Percentiles rank a stretch among this genome's conserved stretches.
phyloP scores from a whole-genome alignment of 2,113 vertebrate genomes.

The Isurus oxyrinchus region DNA sequence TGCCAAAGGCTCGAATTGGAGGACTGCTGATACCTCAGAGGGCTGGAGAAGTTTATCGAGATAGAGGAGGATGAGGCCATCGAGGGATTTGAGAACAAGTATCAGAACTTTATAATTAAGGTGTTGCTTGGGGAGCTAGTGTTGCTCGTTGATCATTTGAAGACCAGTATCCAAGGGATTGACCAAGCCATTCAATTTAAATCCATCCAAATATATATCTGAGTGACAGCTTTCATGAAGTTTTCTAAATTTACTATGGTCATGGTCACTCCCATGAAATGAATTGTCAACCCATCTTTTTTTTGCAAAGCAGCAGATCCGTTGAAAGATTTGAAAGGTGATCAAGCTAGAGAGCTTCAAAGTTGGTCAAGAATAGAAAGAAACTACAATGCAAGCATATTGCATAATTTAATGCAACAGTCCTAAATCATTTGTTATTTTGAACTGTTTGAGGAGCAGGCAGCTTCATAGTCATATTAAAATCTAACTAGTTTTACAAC shows the following conservation, averaged over 20 bases:
- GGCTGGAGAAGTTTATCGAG: too few relatives aligned
- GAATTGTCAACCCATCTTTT: not conserved
- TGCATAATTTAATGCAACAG: not conserved
- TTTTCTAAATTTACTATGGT: not conserved
- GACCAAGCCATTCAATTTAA: not conserved
- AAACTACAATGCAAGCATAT: not conserved
- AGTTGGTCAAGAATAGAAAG: not conserved
- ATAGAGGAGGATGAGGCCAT: not conserved
- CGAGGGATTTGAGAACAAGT: not conserved
- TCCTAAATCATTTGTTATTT: conserved; percentile 6
- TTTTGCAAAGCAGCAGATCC: not conserved
- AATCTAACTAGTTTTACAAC: not conserved
- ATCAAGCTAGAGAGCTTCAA: not conserved
- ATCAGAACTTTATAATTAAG: not conserved
- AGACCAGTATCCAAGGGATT: not conserved
- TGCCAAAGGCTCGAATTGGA: too few relatives aligned
- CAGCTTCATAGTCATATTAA: not conserved
- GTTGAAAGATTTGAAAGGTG: not conserved
- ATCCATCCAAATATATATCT: not conserved
- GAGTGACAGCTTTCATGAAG: not conserved
- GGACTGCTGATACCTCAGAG: too few relatives aligned
- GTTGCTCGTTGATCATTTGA: not conserved
- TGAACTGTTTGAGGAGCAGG: not conserved
- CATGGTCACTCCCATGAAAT: not conserved
- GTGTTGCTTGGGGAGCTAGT: not conserved